Conservation (phyloP, 2,797 vertebrate species). For the Phalloptychus januarius region DNA sequence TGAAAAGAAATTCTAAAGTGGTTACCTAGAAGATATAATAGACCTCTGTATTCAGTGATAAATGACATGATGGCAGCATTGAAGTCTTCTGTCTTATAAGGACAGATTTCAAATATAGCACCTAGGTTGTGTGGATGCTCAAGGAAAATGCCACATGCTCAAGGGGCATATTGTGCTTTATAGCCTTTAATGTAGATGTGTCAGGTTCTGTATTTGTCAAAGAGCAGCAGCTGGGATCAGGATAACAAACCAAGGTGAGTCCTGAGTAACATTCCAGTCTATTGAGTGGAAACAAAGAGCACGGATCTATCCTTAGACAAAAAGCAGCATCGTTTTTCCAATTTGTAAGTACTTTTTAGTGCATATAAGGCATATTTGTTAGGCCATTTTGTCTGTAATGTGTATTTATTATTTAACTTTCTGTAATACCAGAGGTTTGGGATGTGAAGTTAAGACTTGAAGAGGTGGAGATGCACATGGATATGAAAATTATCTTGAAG, state of each 20-base stretch:
- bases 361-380: slow-evolving; percentile 1
- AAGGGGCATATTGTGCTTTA: slow-evolving; percentile 78
- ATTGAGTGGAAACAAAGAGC: slow-evolving; percentile 28
- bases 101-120: slow-evolving; percentile 80
- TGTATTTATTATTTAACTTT: not conserved
- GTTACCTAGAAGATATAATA: slow-evolving; percentile 69
- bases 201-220: slow-evolving; percentile 68
- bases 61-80: slow-evolving; percentile 64
- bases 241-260: slow-evolving; percentile 63
- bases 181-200: slow-evolving; percentile 65
- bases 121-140: slow-evolving; percentile 51
- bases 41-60: slow-evolving; percentile 65
- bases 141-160: slow-evolving; percentile 68
- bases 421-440: not conserved
- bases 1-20: slow-evolving; percentile 70
- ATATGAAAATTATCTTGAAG: not conserved
- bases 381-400: not conserved
- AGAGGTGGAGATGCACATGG: not conserved
- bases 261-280: slow-evolving; percentile 55
- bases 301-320: slow-evolving; percentile 30
- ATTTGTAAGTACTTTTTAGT: slow-evolving; percentile 42
- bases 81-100: slow-evolving; percentile 75
- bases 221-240: slow-evolving; percentile 62
- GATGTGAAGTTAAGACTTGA: not conserved
- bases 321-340: slow-evolving; percentile 21